A percentile compares a stretch with the other conserved stretches of the same genome.
These are phyloP conservation scores for Drosophila niveifrons DNA, from an alignment of 2,888 invertebrate species.

Conservation along the genomic window DNA sequence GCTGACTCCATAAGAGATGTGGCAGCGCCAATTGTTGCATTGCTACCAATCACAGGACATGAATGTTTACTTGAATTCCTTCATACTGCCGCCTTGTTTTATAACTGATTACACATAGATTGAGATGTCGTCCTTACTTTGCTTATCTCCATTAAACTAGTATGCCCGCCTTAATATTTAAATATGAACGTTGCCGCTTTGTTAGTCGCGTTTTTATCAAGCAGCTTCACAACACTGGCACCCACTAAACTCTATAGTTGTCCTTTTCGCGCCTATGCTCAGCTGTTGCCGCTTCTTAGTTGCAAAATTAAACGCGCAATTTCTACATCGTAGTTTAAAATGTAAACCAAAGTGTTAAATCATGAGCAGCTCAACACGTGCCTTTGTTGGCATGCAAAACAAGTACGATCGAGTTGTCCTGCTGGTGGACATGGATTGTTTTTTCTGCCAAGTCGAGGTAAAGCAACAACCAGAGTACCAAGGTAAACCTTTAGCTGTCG, in stretches of 20 bases:
- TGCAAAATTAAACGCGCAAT: conserved; percentile 36
- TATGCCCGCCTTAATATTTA: neutral
- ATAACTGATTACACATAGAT: no score
- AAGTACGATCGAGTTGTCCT: conserved; percentile 90
- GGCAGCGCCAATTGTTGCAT: conserved; percentile 14
- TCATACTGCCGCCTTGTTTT: no score
- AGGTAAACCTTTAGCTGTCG: conserved; percentile 97
- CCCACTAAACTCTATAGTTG: neutral
- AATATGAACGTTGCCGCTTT: neutral
- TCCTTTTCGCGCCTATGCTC: conserved; percentile 17
- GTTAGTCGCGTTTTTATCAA: neutral
- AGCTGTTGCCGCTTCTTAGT: conserved; percentile 39
- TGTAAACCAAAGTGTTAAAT: neutral
- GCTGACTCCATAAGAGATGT: conserved; percentile 21
- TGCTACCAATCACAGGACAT: neutral
- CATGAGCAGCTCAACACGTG: conserved; percentile 63
- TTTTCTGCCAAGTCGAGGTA: conserved; percentile 99
- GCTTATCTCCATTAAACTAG: no score
- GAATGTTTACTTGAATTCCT: neutral
- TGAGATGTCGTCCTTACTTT: no score
- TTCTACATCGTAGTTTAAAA: conserved; percentile 23
- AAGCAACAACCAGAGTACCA: conserved; percentile 92
- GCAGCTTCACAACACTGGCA: neutral
- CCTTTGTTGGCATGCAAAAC: conserved; percentile 77
- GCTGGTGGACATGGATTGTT: conserved; percentile 99